phyloP scores from a whole-genome alignment of 37 sponge, comb jelly and placozoan species.

The Sycon ciliatum region DNA sequence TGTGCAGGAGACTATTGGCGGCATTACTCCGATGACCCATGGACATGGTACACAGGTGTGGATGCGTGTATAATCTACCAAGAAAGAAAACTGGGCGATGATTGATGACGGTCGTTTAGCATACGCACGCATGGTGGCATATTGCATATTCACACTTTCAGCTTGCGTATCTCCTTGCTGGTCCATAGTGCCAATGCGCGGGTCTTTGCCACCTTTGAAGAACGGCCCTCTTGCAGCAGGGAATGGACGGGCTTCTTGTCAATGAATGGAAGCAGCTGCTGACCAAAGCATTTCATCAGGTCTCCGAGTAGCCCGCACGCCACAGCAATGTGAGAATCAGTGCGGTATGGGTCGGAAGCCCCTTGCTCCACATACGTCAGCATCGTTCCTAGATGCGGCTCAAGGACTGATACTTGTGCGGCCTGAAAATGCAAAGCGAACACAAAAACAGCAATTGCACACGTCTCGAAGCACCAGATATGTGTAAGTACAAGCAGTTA shows the following conservation, averaged over 20 bases:
- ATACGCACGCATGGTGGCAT: too few relatives aligned
- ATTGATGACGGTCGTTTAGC: background rate
- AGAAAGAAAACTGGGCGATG: background rate
- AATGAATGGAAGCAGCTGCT: background rate
- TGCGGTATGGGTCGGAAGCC: too few relatives aligned
- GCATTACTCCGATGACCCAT: background rate
- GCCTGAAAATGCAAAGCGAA: too few relatives aligned
- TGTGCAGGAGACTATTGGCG: background rate
- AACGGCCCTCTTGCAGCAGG: conserved; percentile 54
- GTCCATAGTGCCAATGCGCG: conserved; percentile 77
- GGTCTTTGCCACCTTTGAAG: conserved; percentile 54
- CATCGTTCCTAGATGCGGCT: background rate
- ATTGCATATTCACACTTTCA: too few relatives aligned
- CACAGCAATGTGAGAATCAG: conserved; percentile 31
- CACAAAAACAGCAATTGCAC: too few relatives aligned
- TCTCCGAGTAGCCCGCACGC: background rate
- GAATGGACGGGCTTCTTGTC: conserved; percentile 28
- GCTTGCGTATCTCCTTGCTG: conserved; percentile 31
- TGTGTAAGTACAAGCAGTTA: too few relatives aligned
- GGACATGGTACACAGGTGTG: background rate
- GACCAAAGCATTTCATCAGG: conserved; percentile 16
- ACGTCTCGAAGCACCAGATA: too few relatives aligned
- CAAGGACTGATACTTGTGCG: too few relatives aligned
- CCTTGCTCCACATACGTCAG: background rate
- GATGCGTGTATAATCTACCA: background rate